Conservation (phyloP, 2,797 vertebrate genomes). For the Phataginus tricuspis region DNA sequence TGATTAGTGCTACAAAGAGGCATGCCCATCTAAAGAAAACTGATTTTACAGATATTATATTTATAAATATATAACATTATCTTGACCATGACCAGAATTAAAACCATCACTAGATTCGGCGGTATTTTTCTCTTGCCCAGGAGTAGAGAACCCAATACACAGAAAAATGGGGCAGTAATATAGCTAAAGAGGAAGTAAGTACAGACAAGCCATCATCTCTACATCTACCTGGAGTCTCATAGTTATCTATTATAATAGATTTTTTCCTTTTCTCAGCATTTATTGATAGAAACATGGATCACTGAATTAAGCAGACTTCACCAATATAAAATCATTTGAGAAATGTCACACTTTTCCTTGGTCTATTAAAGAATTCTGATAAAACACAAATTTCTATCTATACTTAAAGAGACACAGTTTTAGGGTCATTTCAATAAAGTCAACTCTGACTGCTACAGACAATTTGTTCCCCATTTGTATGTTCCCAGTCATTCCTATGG, state of each 20-base stretch:
- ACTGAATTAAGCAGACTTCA: neutral
- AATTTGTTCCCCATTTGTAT: neutral
- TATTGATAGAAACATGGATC: neutral
- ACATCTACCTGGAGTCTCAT: neutral
- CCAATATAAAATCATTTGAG: neutral
- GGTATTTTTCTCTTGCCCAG: neutral
- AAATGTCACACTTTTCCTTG: neutral
- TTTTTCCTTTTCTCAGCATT: neutral
- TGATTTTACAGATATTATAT: neutral
- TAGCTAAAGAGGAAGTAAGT: neutral
- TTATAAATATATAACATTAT: neutral
- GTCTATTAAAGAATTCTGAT: neutral
- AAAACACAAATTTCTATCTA: neutral
- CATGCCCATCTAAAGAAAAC: neutral
- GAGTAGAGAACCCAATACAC: neutral
- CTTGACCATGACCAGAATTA: neutral
- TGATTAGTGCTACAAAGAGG: neutral
- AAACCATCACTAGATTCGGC: neutral
- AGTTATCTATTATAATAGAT: neutral
- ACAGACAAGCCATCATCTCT: neutral
- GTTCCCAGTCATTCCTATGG: neutral
- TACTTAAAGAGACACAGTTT: neutral
- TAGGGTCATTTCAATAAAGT: neutral
- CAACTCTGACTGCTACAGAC: neutral
- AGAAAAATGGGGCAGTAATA: neutral